Conservation (phyloP, 2,797 vertebrate species). For the Novumbra hubbsi region DNA sequence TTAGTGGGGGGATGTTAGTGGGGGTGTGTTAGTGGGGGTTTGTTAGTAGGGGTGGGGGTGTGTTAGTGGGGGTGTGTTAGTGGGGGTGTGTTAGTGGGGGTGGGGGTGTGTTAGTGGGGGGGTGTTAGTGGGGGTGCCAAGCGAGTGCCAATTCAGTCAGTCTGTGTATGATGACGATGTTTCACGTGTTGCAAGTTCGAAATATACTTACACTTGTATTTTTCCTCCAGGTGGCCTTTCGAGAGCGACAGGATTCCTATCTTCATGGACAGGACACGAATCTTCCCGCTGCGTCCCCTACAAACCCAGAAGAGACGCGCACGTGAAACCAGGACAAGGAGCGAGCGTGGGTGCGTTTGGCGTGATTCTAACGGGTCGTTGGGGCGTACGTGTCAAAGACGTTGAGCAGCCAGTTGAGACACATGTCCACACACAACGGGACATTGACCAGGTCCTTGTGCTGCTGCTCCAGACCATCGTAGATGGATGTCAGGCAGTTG, state of each 20-base stretch:
- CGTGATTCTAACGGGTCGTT: neutral
- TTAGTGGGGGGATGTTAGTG: neutral
- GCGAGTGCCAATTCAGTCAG: slow-evolving; percentile 15
- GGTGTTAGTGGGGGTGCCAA: slow-evolving; percentile 16
- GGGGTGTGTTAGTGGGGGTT: too few relatives aligned
- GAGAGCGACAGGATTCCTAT: slow-evolving; percentile 94
- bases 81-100: too few relatives aligned
- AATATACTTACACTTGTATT: slow-evolving; percentile 89
- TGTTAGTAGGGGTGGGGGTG: too few relatives aligned
- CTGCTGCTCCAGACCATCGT: slow-evolving; percentile 91
- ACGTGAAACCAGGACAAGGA: slow-evolving; percentile 1
- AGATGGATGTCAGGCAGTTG: slow-evolving; percentile 90
- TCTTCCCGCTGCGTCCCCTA: slow-evolving; percentile 94
- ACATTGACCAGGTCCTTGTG: slow-evolving; percentile 94
- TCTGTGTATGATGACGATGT: neutral
- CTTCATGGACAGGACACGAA: slow-evolving; percentile 92
- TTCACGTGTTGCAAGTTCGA: too few relatives aligned
- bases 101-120: slow-evolving; percentile 10
- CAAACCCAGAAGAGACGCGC: slow-evolving; percentile 10
- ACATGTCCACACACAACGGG: slow-evolving; percentile 95
- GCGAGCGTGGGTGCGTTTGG: slow-evolving; percentile 8
- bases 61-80: neutral
- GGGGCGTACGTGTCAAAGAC: slow-evolving; percentile 92
- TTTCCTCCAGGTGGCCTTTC: slow-evolving; percentile 95
- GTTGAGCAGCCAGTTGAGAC: slow-evolving; percentile 97